A percentile compares a stretch with the other conserved stretches of the same genome.
Evolutionary conservation across 2,797 vertebrate genomes (phyloP).

Genomic region (Lepus oiostolus): DNA sequence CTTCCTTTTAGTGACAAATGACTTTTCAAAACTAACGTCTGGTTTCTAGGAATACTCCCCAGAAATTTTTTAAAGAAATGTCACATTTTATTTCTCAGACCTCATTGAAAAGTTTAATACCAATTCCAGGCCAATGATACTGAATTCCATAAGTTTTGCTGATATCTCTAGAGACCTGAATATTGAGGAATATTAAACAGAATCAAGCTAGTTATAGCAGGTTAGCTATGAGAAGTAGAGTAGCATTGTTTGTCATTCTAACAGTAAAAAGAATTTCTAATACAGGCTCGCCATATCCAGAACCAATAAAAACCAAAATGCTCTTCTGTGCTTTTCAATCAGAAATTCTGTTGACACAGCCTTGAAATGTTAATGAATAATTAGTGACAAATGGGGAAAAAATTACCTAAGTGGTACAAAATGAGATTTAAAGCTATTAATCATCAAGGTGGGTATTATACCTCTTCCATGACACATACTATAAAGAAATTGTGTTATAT

Average conservation of each 20-base stretch:
- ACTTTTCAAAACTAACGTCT: neutral
- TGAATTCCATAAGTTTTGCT: constrained; percentile 28
- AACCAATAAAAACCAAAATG: neutral
- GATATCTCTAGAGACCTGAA: neutral
- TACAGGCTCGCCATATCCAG: neutral
- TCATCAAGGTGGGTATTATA: neutral
- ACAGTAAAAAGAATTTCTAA: neutral
- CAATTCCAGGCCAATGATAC: constrained; percentile 4
- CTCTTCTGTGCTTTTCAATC: neutral
- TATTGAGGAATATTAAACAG: neutral
- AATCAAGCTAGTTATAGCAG: neutral
- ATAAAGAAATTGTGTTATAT: constrained; percentile 24
- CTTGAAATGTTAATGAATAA: constrained; percentile 44
- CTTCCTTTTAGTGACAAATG: neutral
- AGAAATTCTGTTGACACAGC: constrained; percentile 20
- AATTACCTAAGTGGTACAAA: constrained; percentile 4
- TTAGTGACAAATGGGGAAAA: constrained; percentile 3
- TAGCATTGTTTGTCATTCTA: neutral
- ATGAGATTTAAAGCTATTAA: constrained; percentile 1
- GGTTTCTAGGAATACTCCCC: neutral
- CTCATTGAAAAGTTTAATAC: constrained; percentile 16
- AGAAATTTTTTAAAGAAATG: constrained; percentile 18
- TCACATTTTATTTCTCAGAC: constrained; percentile 17
- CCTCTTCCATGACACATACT: neutral
- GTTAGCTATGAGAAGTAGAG: neutral